Evolutionary conservation across 1,140 invertebrate genomes (phyloP).

Genomic region (Drosophila insularis): DNA sequence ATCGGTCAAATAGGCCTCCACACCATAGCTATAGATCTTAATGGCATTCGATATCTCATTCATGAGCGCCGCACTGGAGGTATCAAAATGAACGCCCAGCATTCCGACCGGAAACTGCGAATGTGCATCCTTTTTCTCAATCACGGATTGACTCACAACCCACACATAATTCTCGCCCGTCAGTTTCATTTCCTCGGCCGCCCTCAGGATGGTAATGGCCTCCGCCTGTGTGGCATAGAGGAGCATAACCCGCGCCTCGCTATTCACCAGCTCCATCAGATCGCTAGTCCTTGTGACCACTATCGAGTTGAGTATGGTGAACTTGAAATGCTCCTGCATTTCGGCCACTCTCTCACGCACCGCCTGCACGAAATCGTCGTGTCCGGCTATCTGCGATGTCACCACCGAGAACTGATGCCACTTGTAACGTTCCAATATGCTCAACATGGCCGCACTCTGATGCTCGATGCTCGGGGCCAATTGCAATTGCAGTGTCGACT

Average conservation of each 20-base stretch:
- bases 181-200: slow-evolving; percentile 91
- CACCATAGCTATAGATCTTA: slow-evolving; percentile 94
- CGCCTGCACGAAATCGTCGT: slow-evolving; percentile 97
- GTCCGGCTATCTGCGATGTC: slow-evolving; percentile 95
- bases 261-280: slow-evolving; percentile 90
- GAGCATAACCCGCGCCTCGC: slow-evolving; percentile 96
- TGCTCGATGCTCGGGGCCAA: slow-evolving; percentile 96
- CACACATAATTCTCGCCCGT: slow-evolving; percentile 98
- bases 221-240: slow-evolving; percentile 95
- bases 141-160: slow-evolving; percentile 97
- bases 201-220: slow-evolving; percentile 91
- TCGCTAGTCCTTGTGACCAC: slow-evolving; percentile 88
- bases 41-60: slow-evolving; percentile 94
- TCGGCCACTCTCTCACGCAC: slow-evolving; percentile 92
- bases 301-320: slow-evolving; percentile 93
- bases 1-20: slow-evolving; percentile 92
- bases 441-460: slow-evolving; percentile 96
- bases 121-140: slow-evolving; percentile 89
- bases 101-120: slow-evolving; percentile 95
- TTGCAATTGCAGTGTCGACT: slow-evolving; percentile 93
- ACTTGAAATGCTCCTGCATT: slow-evolving; percentile 93
- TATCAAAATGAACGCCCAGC: slow-evolving; percentile 96
- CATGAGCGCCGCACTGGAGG: slow-evolving; percentile 89
- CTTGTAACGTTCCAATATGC: slow-evolving; percentile 95
- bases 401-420: slow-evolving; percentile 98